Conservation (phyloP, 2,797 vertebrate species). For the Apodemus agrarius region DNA sequence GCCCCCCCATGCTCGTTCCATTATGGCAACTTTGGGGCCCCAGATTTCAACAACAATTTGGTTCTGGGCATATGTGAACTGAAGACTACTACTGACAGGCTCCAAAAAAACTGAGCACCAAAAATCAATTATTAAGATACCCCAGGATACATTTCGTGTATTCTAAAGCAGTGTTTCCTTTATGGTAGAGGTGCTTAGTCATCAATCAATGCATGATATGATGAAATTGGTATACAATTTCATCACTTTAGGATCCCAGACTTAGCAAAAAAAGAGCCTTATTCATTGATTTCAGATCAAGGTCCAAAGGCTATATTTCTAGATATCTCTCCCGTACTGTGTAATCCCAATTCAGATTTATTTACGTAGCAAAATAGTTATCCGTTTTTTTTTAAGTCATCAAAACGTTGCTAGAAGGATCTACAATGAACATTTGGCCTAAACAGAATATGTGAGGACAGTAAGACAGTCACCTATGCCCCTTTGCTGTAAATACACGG, state of each 20-base stretch:
- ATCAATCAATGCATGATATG: slow-evolving; percentile 1
- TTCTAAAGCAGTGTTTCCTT: background rate
- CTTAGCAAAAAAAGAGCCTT: background rate
- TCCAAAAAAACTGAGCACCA: slow-evolving; percentile 18
- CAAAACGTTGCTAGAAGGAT: background rate
- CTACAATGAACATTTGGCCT: background rate
- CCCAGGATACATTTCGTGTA: background rate
- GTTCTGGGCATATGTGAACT: background rate
- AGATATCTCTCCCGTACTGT: background rate
- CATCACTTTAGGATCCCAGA: background rate
- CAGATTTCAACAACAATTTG: background rate
- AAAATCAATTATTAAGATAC: background rate
- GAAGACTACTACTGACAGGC: slow-evolving; percentile 19
- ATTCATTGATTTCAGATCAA: background rate
- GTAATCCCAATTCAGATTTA: background rate
- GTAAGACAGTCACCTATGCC: background rate
- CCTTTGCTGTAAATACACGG: background rate
- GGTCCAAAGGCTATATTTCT: background rate
- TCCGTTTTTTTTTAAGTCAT: slow-evolving; percentile 33
- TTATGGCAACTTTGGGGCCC: background rate
- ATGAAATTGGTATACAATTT: background rate
- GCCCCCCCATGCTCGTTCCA: background rate
- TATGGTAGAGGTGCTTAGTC: background rate
- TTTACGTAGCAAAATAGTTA: slow-evolving; percentile 24
- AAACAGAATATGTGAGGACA: background rate